These are phyloP conservation scores for Spilogale gracilis DNA, from an alignment of 2,113 vertebrate species.

Conservation along the genomic window DNA sequence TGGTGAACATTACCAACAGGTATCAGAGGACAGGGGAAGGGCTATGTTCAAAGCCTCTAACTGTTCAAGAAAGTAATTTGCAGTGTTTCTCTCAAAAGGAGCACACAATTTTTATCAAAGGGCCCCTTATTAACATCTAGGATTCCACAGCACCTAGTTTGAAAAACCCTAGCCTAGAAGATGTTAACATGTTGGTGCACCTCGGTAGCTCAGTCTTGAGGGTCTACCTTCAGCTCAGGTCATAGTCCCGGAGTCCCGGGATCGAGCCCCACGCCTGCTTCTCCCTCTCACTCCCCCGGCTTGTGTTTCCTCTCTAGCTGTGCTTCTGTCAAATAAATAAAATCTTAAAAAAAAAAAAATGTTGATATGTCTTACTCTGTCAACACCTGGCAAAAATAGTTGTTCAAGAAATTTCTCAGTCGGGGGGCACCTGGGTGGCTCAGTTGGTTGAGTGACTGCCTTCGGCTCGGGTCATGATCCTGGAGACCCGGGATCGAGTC, in stretches of 20 bases:
- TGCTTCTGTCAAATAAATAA: too few relatives aligned
- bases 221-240: too few relatives aligned
- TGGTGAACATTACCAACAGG: not conserved
- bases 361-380: not conserved
- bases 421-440: too few relatives aligned
- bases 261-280: too few relatives aligned
- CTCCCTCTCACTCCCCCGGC: too few relatives aligned
- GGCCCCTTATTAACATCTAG: not conserved
- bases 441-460: too few relatives aligned
- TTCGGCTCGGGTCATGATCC: too few relatives aligned
- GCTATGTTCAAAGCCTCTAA: not conserved
- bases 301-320: too few relatives aligned
- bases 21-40: not conserved
- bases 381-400: not conserved
- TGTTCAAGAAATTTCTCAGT: slow-evolving; percentile 58
- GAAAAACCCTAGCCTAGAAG: slow-evolving; percentile 6
- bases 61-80: not conserved
- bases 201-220: too few relatives aligned
- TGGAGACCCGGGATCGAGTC: too few relatives aligned
- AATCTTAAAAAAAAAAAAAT: not conserved
- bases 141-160: not conserved
- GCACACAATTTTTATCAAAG: not conserved
- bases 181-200: not conserved
- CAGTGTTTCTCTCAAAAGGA: not conserved
- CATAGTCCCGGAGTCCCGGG: too few relatives aligned